These are phyloP conservation scores for Nasonia oneida DNA, from an alignment of 2,888 invertebrate genomes.

Conservation along the genomic window DNA sequence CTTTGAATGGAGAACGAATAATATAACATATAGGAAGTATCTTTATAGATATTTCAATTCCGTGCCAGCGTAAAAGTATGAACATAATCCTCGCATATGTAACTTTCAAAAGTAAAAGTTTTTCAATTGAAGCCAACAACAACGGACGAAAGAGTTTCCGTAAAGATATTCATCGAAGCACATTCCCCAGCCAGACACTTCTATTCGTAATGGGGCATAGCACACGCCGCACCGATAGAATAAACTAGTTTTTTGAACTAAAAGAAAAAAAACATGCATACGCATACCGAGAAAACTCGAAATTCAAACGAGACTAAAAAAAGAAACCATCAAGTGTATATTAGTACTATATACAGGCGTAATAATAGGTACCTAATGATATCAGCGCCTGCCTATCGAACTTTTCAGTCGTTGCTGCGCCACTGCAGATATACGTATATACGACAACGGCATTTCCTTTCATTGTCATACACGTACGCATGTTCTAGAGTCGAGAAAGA, in stretches of 20 bases:
- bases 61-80: too few species aligned
- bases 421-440: not conserved
- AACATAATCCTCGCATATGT: too few species aligned
- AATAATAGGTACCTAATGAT: constrained; percentile 6
- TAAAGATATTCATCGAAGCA: not conserved
- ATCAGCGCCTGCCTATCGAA: not conserved
- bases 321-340: not conserved
- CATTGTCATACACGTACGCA: not conserved
- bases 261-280: not conserved
- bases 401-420: not conserved
- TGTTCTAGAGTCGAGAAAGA: not conserved
- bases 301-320: not conserved
- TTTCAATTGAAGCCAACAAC: not conserved
- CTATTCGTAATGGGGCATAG: constrained; percentile 1
- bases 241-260: not conserved
- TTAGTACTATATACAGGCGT: not conserved
- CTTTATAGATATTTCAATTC: too few species aligned
- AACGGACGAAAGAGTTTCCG: not conserved
- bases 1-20: too few species aligned
- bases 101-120: not conserved
- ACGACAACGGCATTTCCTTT: constrained; percentile 18
- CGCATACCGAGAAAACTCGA: not conserved
- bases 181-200: not conserved
- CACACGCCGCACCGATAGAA: not conserved
- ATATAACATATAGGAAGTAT: too few species aligned